phyloP scores from a whole-genome alignment of 2,113 vertebrate species.

The Chroicocephalus ridibundus region DNA sequence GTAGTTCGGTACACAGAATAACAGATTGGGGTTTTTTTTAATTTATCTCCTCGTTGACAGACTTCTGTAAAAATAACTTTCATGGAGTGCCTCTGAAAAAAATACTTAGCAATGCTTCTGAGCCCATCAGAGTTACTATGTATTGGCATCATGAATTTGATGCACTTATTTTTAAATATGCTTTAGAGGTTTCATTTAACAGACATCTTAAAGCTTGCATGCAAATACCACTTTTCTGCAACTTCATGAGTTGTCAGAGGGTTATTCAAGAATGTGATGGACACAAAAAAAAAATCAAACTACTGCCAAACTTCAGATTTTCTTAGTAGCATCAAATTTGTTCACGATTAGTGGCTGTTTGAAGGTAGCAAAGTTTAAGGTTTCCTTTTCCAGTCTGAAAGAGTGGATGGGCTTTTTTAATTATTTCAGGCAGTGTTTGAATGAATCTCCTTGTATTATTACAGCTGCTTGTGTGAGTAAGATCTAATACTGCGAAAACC shows the following conservation, averaged over 20 bases:
- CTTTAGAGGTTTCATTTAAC: background rate
- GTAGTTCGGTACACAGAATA: background rate
- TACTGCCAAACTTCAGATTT: background rate
- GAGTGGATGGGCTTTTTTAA: background rate
- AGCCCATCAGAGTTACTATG: background rate
- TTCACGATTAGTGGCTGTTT: background rate
- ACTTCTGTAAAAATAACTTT: background rate
- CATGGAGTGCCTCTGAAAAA: constrained; percentile 3
- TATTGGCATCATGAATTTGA: background rate
- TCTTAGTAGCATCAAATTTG: background rate
- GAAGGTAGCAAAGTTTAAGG: background rate
- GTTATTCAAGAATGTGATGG: background rate
- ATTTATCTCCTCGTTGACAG: background rate
- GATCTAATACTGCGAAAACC: background rate
- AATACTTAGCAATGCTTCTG: background rate
- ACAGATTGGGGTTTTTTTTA: background rate
- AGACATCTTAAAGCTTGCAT: background rate
- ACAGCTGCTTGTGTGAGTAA: background rate
- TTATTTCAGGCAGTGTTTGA: background rate
- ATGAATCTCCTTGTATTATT: background rate
- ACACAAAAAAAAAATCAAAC: background rate
- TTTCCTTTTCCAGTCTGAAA: background rate
- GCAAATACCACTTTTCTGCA: background rate
- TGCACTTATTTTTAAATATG: background rate
- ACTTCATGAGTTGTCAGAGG: background rate